Evolutionary conservation across 2,797 vertebrate genomes (phyloP).

Genomic region (Xenopus petersii): DNA sequence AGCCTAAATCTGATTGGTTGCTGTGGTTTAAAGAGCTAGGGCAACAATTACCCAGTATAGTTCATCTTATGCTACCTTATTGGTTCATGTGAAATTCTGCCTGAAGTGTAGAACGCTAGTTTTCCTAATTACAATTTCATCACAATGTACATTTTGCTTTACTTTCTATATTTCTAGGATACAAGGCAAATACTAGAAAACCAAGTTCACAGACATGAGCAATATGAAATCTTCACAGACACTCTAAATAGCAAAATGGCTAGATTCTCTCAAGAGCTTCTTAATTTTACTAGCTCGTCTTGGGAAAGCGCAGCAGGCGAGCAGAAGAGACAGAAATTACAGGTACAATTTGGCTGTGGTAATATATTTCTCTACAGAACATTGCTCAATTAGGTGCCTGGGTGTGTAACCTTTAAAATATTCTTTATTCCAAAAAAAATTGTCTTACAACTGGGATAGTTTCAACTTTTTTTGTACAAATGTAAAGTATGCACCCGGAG

Average conservation of each 20-base stretch:
- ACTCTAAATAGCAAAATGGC: slow-evolving; percentile 55
- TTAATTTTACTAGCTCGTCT: slow-evolving; percentile 44
- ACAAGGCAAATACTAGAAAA: slow-evolving; percentile 57
- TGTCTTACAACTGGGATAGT: slow-evolving; percentile 34
- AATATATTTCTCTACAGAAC: slow-evolving; percentile 43
- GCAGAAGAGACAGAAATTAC: slow-evolving; percentile 55
- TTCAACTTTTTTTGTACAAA: slow-evolving; percentile 6
- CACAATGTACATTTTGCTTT: too few relatives aligned
- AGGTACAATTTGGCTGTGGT: slow-evolving; percentile 55
- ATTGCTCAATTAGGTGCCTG: slow-evolving; percentile 45
- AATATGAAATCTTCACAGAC: slow-evolving; percentile 53
- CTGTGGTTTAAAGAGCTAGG: too few relatives aligned
- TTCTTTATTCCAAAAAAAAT: slow-evolving; percentile 40
- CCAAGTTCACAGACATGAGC: slow-evolving; percentile 54
- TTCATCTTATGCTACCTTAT: too few relatives aligned
- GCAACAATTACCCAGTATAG: too few relatives aligned
- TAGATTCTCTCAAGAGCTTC: slow-evolving; percentile 52
- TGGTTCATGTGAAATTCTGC: too few relatives aligned
- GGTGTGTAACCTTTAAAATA: slow-evolving; percentile 41
- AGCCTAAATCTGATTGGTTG: too few relatives aligned
- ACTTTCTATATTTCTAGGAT: slow-evolving; percentile 51
- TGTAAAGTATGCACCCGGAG: background rate
- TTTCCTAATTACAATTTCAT: too few relatives aligned
- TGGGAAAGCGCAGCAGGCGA: slow-evolving; percentile 46
- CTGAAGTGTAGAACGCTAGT: too few relatives aligned